Conservation (phyloP, 2,113 vertebrate genomes). For the Nettapus auritus region DNA sequence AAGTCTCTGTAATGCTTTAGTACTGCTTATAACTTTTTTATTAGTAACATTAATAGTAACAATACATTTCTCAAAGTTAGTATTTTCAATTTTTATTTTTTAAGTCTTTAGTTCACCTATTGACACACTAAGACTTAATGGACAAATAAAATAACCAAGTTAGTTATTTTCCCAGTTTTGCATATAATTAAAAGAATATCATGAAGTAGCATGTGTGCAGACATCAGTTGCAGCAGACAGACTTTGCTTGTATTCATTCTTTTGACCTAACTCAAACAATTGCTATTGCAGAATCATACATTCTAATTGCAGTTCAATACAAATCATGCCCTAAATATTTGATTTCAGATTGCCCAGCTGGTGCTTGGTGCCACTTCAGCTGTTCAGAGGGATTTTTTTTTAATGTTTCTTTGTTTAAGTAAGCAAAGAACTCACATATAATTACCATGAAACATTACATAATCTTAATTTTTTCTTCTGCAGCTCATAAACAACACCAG, state of each 20-base stretch:
- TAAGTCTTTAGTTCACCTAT: not conserved
- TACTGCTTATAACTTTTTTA: not conserved
- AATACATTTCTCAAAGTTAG: not conserved
- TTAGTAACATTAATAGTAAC: not conserved
- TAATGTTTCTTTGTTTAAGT: conserved; percentile 62
- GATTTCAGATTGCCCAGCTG: conserved; percentile 73
- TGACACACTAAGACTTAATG: not conserved
- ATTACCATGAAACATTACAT: conserved; percentile 39
- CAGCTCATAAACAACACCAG: not conserved
- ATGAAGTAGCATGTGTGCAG: not conserved
- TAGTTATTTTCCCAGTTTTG: not conserved
- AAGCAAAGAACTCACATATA: conserved; percentile 60
- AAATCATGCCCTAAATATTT: conserved; percentile 74
- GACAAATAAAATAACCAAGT: not conserved
- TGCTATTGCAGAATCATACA: conserved; percentile 48
- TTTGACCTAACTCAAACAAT: conserved; percentile 66
- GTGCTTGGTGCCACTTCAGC: conserved; percentile 73
- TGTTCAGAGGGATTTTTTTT: conserved; percentile 58
- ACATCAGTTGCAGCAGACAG: conserved; percentile 32
- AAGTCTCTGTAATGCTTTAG: not conserved
- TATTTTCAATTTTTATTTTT: not conserved
- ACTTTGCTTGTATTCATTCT: conserved; percentile 40
- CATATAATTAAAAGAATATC: not conserved
- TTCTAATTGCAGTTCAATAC: conserved; percentile 66
- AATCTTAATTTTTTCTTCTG: conserved; percentile 43